Base-by-base conservation (phyloP, 2,797 vertebrate species). In the Zalophus californianus region DNA sequence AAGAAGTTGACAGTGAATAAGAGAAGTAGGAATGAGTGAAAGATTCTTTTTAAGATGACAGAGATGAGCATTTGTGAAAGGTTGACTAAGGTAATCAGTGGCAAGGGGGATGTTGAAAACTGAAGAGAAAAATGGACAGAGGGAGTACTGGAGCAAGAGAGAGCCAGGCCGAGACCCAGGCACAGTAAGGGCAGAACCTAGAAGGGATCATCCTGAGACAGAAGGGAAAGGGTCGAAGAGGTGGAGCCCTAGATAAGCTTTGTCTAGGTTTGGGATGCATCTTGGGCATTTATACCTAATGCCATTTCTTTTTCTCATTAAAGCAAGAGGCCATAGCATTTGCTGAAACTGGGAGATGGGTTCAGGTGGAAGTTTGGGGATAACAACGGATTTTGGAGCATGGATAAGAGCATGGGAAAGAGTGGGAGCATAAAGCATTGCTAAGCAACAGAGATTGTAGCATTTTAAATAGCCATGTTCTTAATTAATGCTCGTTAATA, bases 141-240 rank as follows among this genome's bases (percentile, higher is more conserved):
- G 8, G 10, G 16, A 41, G 15, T 6, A 3, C 20, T 23, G 7
- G 29, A 48, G 32, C n/a, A 54, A 38, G 54, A 58, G 10, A 20
- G 1, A 78, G 18, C 7, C 41, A 54, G 41, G 8, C 16, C 2
- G 14, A 54, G 41, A 8, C 11, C 3, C 11, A 15, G 14, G 10
- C 18, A 9, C 16, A 32, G 11, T 1, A 20, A 52, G 44, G 29
- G 1, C 2, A 38, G 2, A 62, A 18, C 25, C 11, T 7, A n/a
- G 20, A 73, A 68, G 5, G 20, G 10, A n/a, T 62, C 35, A 3
- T 56, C 60, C 35, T 56, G 10, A 77, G 54, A 18, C 7, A 73
- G 9, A 60, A n/a, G 35, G 50, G 15, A 32, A 64, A 62, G 7
- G 75, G 1, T 7, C 66, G 27, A 62, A 38, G 23, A 27, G 1